These are phyloP conservation scores for Acrobasis consociella DNA, from an alignment of 2,888 invertebrate species.

Conservation along the genomic window DNA sequence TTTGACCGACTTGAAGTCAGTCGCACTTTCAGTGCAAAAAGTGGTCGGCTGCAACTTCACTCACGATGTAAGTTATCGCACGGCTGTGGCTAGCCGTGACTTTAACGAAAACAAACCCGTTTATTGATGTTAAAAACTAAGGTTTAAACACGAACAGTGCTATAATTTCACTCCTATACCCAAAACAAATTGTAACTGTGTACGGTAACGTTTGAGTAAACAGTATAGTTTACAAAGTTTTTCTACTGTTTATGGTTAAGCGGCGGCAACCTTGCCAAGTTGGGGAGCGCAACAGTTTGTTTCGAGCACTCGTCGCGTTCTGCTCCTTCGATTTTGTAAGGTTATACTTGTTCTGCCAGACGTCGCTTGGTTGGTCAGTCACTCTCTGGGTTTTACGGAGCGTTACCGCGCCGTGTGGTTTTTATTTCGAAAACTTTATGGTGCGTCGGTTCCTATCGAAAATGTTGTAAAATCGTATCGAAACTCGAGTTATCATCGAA, in stretches of 20 bases:
- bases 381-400: conserved; percentile 50
- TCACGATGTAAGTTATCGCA: conserved; percentile 29
- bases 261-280: conserved; percentile 60
- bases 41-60: conserved; percentile 42
- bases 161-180: conserved; percentile 56
- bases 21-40: conserved; percentile 43
- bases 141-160: conserved; percentile 63
- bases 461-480: conserved; percentile 52
- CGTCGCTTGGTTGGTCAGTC: conserved; percentile 50
- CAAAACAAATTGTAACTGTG: conserved; percentile 57
- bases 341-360: conserved; percentile 65
- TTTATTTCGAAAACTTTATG: conserved; percentile 63
- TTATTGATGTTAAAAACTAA: conserved; percentile 60
- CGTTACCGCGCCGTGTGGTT: conserved; percentile 53
- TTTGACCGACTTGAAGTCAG: conserved; percentile 48
- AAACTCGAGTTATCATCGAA: conserved; percentile 49
- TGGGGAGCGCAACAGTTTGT: conserved; percentile 61
- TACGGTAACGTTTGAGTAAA: conserved; percentile 50
- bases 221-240: conserved; percentile 51
- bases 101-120: conserved; percentile 63
- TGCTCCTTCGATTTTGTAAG: conserved; percentile 63
- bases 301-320: conserved; percentile 45
- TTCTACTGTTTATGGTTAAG: conserved; percentile 63
- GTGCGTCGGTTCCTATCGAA: conserved; percentile 57
- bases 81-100: conserved; percentile 50